A percentile compares a stretch with the other conserved stretches of the same genome.
Evolutionary conservation across 2,113 vertebrate genomes (phyloP).

Genomic region (Salvator merianae): DNA sequence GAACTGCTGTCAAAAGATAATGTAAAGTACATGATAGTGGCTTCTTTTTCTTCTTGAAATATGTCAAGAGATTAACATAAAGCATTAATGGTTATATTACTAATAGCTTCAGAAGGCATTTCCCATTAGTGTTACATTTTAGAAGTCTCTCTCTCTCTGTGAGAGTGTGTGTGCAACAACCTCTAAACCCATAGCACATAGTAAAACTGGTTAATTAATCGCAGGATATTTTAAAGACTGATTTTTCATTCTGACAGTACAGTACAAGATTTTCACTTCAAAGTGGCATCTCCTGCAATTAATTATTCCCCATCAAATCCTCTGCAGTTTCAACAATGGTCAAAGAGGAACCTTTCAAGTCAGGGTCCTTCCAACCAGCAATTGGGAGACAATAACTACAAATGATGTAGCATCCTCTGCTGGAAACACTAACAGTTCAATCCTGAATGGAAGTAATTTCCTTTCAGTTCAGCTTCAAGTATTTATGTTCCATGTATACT

Average conservation of each 20-base stretch:
- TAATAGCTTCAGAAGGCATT: conserved; percentile 14
- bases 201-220: conserved; percentile 8
- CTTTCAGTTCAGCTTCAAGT: not conserved
- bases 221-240: conserved; percentile 3
- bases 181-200: not conserved
- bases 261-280: not conserved
- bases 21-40: too few relatives aligned
- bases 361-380: not conserved
- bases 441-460: not conserved
- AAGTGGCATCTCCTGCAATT: not conserved
- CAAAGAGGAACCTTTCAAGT: not conserved
- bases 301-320: not conserved
- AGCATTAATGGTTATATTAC: not conserved
- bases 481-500: too few relatives aligned
- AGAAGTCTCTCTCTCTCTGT: not conserved
- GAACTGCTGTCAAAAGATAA: too few relatives aligned
- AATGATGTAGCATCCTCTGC: rapidly evolving
- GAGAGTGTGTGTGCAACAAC: not conserved
- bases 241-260: not conserved
- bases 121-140: not conserved
- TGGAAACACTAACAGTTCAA: not conserved
- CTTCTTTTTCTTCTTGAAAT: not conserved
- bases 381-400: not conserved
- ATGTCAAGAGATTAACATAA: not conserved
- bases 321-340: not conserved